Evolutionary conservation across 2,113 vertebrate genomes (phyloP).

Genomic region (Cariama cristata): DNA sequence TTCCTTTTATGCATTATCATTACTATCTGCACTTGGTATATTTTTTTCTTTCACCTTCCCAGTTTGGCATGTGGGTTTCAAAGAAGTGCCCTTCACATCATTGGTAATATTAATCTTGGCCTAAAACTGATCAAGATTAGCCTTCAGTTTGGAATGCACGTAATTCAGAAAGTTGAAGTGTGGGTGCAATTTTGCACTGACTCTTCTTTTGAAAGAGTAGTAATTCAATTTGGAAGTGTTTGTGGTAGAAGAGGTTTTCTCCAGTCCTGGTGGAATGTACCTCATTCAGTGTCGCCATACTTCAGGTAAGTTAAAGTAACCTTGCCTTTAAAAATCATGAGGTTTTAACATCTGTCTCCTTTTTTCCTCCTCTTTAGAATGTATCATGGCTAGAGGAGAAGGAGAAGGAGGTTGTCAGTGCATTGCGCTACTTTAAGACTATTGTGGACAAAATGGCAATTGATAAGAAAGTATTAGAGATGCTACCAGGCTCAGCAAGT

Average conservation of each 20-base stretch:
- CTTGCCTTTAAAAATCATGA: neutral
- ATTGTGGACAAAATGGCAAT: slow-evolving; percentile 99
- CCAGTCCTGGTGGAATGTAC: neutral
- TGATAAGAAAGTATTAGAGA: slow-evolving; percentile 95
- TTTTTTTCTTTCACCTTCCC: neutral
- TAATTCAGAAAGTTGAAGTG: neutral
- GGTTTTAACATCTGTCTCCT: neutral
- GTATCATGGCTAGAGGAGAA: slow-evolving; percentile 93
- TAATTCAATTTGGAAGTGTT: neutral
- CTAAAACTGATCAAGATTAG: neutral
- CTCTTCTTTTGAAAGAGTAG: neutral
- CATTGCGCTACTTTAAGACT: slow-evolving; percentile 96
- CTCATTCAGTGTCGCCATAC: neutral
- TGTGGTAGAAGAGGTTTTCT: neutral
- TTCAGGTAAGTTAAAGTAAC: neutral
- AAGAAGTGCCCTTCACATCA: neutral
- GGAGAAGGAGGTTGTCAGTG: slow-evolving; percentile 97
- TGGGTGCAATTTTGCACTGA: neutral
- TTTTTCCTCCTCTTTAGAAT: slow-evolving; percentile 78
- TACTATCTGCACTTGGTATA: neutral
- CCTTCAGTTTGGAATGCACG: neutral
- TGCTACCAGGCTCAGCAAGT: slow-evolving; percentile 96
- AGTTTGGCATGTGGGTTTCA: neutral
- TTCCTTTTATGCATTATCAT: neutral
- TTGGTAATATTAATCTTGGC: neutral